Base-by-base conservation (phyloP, 1,140 invertebrate species). In the Philotrypesis tridentata region DNA sequence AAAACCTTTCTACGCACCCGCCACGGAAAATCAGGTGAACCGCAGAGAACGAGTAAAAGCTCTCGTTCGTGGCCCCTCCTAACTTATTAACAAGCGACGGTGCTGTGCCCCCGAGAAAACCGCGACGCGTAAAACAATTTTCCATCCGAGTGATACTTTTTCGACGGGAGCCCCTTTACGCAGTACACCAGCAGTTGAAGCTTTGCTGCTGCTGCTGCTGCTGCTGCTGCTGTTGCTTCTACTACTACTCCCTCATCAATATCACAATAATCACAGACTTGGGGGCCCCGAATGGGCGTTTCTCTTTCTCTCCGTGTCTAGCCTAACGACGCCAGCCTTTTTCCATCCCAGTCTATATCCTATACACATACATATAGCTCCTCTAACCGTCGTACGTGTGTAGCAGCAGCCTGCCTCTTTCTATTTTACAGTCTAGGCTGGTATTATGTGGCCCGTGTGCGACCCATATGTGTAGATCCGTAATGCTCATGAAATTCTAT, bases 201-300 rank as follows among this genome's bases (percentile, higher is more conserved):
- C 14, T 27, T 3, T 48, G n/a, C 21, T n/a, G n/a, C n/a, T n/a
- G n/a, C n/a, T n/a, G n/a, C n/a, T n/a, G n/a, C n/a, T n/a, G n/a
- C n/a, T n/a, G n/a, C n/a, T n/a, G n/a, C n/a, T n/a, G n/a, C n/a
- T n/a, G n/a, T n/a, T n/a, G n/a, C n/a, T n/a, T n/a, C n/a, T n/a
- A n/a, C n/a, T n/a, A n/a, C n/a, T 43, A 82, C 63, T 82, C 80
- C 73, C 73, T 82, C 80, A 76, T 82, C 80, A 82, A 76, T 82
- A 82, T 76, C 73, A 67, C 67, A 61, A 63, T 76, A 76, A 82
- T 82, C 65, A 76, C 68, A 70, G 73, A 63, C 61, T 61, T 21
- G 60, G 60, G 48, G 23, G 27, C 61, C 40, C 9, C 48, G 23
- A 82, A 76, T 76, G 80, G 73, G 80, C 73, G 60, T 76, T 76